Conservation (phyloP, 2,888 invertebrate genomes). For the Gisinianus flammeolus region DNA sequence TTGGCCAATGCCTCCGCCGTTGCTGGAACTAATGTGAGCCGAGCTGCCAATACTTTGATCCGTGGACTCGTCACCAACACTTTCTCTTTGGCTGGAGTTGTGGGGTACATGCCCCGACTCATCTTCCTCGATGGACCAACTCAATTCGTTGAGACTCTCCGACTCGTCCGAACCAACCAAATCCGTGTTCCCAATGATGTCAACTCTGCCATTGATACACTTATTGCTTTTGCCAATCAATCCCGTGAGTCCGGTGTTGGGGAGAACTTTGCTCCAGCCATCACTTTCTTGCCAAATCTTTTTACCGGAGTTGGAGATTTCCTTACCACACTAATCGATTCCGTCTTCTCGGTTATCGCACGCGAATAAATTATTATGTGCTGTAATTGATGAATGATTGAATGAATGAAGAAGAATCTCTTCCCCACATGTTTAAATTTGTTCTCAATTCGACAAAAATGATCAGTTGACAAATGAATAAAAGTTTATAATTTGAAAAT, state of each 20-base stretch:
- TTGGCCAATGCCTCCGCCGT: conserved; percentile 54
- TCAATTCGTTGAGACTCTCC: conserved; percentile 57
- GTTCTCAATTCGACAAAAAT: too few relatives aligned
- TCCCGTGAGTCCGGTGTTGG: conserved; percentile 53
- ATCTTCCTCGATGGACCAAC: conserved; percentile 58
- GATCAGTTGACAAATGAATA: too few relatives aligned
- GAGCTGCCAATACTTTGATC: conserved; percentile 55
- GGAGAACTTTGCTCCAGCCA: conserved; percentile 46
- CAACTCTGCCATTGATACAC: conserved; percentile 56
- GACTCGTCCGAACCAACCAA: conserved; percentile 57
- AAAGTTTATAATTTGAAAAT: too few relatives aligned
- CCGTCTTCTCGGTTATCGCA: conserved; percentile 56
- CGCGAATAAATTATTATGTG: conserved; percentile 10
- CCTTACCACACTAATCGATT: conserved; percentile 56
- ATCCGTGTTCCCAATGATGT: conserved; percentile 57
- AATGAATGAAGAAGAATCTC: too few relatives aligned
- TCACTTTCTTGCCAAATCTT: conserved; percentile 57
- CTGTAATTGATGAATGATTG: too few relatives aligned
- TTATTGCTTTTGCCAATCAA: conserved; percentile 56
- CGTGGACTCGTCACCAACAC: conserved; percentile 54
- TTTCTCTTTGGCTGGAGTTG: conserved; percentile 54
- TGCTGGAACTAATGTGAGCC: conserved; percentile 55
- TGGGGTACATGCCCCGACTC: conserved; percentile 57
- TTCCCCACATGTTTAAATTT: too few relatives aligned
- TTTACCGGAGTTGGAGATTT: conserved; percentile 57